Percentiles rank a stretch among this genome's conserved stretches.
phyloP scores from a whole-genome alignment of 2,888 invertebrate genomes.

The Sarcophaga rosellei region DNA sequence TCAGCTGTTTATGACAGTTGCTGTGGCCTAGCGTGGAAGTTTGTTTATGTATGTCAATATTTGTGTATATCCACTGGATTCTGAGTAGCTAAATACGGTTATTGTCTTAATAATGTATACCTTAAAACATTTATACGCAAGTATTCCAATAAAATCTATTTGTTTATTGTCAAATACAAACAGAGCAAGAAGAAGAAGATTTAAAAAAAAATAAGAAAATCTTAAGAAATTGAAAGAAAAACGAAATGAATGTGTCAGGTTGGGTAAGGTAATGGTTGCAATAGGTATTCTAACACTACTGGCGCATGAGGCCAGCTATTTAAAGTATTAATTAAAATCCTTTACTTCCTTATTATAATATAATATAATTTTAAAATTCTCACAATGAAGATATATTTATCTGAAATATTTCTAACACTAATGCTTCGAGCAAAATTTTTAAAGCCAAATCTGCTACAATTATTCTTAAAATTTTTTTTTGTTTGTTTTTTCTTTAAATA shows the following conservation, averaged over 20 bases:
- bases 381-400: too few species aligned
- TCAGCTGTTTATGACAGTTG: constrained; percentile 63
- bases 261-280: constrained; percentile 75
- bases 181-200: neutral
- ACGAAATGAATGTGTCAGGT: constrained; percentile 53
- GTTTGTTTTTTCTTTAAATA: neutral
- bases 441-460: too few species aligned
- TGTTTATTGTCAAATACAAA: neutral
- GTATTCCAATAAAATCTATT: constrained; percentile 1
- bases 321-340: too few species aligned
- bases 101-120: constrained; percentile 57
- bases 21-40: constrained; percentile 16
- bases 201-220: neutral
- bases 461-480: too few species aligned
- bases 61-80: neutral
- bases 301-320: too few species aligned
- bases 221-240: neutral
- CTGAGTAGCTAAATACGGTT: neutral
- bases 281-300: too few species aligned
- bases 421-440: too few species aligned
- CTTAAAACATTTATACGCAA: constrained; percentile 1
- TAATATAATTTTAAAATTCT: too few species aligned
- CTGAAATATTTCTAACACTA: too few species aligned
- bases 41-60: neutral
- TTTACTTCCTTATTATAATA: too few species aligned